phyloP scores from a whole-genome alignment of 2,888 invertebrate species.

The Chironomus tentans region DNA sequence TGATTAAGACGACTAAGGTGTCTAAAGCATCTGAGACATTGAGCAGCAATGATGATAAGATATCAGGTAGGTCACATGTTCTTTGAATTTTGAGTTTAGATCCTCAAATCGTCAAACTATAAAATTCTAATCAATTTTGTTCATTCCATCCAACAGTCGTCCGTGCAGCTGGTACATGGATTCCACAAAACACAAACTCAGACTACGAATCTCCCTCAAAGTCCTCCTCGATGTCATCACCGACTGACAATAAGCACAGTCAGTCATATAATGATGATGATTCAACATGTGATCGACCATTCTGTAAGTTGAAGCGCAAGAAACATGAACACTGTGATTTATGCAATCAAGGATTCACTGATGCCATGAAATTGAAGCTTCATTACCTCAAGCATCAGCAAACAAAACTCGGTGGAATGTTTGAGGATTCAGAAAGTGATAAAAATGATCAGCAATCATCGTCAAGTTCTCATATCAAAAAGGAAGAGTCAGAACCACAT shows the following conservation, averaged over 20 bases:
- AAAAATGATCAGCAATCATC: not conserved
- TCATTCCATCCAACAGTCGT: slow-evolving; percentile 33
- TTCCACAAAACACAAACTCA: slow-evolving; percentile 36
- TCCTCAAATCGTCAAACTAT: not conserved
- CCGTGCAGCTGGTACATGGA: slow-evolving; percentile 40
- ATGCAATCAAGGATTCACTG: slow-evolving; percentile 53
- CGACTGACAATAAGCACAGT: slow-evolving; percentile 1
- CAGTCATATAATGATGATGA: not conserved
- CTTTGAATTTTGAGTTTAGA: not conserved
- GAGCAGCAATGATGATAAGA: slow-evolving; percentile 31
- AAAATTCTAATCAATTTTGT: not conserved
- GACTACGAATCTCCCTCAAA: slow-evolving; percentile 22
- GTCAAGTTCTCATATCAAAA: not conserved
- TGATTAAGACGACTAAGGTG: slow-evolving; percentile 46
- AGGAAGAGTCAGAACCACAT: slow-evolving; percentile 28
- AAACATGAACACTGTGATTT: slow-evolving; percentile 71
- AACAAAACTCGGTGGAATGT: slow-evolving; percentile 27
- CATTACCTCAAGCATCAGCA: slow-evolving; percentile 31
- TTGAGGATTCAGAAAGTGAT: not conserved
- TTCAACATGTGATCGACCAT: slow-evolving; percentile 59
- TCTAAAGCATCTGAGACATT: slow-evolving; percentile 42
- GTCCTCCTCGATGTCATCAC: slow-evolving; percentile 9
- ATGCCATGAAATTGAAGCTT: slow-evolving; percentile 31
- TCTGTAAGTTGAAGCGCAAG: slow-evolving; percentile 69
- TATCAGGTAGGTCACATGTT: slow-evolving; percentile 30